These are phyloP conservation scores for Pantherophis vulpinus DNA, from an alignment of 2,797 vertebrate species.

Conservation along the genomic window DNA sequence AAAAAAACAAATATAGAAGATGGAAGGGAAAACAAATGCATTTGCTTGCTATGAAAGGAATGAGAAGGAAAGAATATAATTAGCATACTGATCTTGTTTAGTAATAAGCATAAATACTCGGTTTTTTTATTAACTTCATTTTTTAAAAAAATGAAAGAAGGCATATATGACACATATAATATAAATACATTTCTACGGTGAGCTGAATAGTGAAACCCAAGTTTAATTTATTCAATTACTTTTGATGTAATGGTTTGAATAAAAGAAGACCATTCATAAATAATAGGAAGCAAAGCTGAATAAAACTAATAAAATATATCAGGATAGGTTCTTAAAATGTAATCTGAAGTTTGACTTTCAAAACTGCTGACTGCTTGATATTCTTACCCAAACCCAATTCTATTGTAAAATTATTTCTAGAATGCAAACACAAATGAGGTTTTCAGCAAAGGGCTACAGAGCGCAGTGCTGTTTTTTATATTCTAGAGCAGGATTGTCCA, in stretches of 20 bases:
- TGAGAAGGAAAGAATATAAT: background rate
- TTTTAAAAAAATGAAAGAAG: background rate
- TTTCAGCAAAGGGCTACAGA: background rate
- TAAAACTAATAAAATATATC: background rate
- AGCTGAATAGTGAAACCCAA: background rate
- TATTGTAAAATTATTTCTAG: background rate
- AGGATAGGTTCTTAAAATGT: background rate
- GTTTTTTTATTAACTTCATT: background rate
- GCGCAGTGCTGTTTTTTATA: too few species aligned
- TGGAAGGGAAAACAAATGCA: background rate
- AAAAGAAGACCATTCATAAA: background rate
- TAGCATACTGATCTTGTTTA: background rate
- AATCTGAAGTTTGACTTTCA: background rate
- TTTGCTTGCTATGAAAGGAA: background rate
- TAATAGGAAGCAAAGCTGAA: background rate
- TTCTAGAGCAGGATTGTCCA: background rate
- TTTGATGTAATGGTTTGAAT: background rate
- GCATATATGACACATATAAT: background rate
- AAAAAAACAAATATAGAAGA: background rate
- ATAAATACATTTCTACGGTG: background rate
- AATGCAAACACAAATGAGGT: background rate
- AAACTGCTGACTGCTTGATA: background rate
- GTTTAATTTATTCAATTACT: slow-evolving; percentile 2
- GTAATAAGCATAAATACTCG: background rate
- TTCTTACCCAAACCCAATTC: background rate